phyloP scores from a whole-genome alignment of 1,140 invertebrate genomes.

The Doryteuthis pealeii region DNA sequence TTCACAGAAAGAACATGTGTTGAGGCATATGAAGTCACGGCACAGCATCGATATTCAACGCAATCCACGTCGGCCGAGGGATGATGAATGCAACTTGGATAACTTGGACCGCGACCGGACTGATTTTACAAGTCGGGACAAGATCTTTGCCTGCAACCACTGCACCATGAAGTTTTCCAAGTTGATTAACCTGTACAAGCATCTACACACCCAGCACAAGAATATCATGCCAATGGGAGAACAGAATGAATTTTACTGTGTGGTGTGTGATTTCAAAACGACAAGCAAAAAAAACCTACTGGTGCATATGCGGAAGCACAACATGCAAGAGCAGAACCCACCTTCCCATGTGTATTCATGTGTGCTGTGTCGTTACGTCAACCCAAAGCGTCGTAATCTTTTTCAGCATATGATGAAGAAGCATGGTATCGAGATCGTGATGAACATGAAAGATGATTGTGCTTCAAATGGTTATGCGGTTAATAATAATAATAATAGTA shows the following conservation, averaged over 20 bases:
- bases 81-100: constrained; percentile 19
- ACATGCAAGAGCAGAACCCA: constrained; percentile 46
- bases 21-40: constrained; percentile 50
- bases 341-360: constrained; percentile 55
- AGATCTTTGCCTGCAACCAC: constrained; percentile 58
- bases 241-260: constrained; percentile 46
- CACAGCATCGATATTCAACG: constrained; percentile 47
- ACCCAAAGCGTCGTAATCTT: constrained; percentile 50
- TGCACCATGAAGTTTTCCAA: constrained; percentile 58
- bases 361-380: constrained; percentile 53
- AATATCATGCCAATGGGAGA: constrained; percentile 43
- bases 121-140: constrained; percentile 48
- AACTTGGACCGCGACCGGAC: constrained; percentile 25
- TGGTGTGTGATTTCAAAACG: constrained; percentile 56
- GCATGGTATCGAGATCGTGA: constrained; percentile 53
- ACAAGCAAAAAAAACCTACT: constrained; percentile 52
- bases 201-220: constrained; percentile 53
- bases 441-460: constrained; percentile 51
- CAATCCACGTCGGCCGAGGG: constrained; percentile 22
- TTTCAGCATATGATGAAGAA: constrained; percentile 58
- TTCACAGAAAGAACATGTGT: constrained; percentile 55
- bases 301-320: constrained; percentile 58
- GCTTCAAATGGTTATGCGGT: constrained; percentile 30
- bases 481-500: not conserved
- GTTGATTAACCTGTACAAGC: constrained; percentile 57